phyloP scores from a whole-genome alignment of 2,888 invertebrate species.

The Thera britannica region DNA sequence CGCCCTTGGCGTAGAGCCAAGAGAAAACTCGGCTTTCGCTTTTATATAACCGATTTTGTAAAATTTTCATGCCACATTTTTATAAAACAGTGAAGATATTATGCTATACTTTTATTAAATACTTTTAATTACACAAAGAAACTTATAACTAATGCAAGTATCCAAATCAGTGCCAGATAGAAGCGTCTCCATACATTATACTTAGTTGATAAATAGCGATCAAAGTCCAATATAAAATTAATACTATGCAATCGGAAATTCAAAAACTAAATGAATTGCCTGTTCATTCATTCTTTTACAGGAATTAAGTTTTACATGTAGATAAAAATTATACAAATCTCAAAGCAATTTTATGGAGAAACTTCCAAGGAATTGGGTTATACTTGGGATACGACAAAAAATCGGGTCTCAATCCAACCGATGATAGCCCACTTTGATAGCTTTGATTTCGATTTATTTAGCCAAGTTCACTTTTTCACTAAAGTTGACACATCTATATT shows the following conservation, averaged over 20 bases:
- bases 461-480: slow-evolving; percentile 34
- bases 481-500: too few species aligned
- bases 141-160: too few species aligned
- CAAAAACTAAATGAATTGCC: slow-evolving; percentile 6
- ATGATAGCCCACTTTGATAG: slow-evolving; percentile 17
- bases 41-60: slow-evolving; percentile 44
- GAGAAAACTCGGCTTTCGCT: slow-evolving; percentile 54
- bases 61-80: slow-evolving; percentile 18
- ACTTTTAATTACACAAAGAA: too few species aligned
- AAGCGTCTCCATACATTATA: too few species aligned
- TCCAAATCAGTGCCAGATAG: too few species aligned
- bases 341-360: slow-evolving; percentile 21
- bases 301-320: neutral
- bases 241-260: too few species aligned
- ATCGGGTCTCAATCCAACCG: slow-evolving; percentile 8
- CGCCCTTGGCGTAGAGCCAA: slow-evolving; percentile 59
- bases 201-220: too few species aligned
- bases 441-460: slow-evolving; percentile 41
- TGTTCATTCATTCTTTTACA: neutral
- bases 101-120: too few species aligned
- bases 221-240: too few species aligned
- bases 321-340: slow-evolving; percentile 21
- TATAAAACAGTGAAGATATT: slow-evolving; percentile 20
- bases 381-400: slow-evolving; percentile 23
- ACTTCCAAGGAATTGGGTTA: slow-evolving; percentile 35